Base-by-base conservation (phyloP, 1,140 invertebrate genomes). In the Harpegnathos saltator region DNA sequence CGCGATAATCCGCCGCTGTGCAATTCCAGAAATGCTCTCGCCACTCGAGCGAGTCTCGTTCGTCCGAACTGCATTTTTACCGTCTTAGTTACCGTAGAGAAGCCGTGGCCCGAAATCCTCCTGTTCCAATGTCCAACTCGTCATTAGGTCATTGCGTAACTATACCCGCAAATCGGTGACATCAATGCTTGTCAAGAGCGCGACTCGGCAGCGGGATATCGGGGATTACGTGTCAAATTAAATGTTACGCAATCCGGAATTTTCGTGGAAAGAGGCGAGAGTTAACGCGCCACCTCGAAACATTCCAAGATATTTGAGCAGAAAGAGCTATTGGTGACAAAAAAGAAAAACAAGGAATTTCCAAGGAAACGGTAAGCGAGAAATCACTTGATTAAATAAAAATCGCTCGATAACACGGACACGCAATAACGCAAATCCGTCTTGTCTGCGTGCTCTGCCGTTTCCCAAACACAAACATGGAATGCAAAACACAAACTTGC, bases 301-400 rank as follows among this genome's bases (percentile, higher is more conserved):
- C 9, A 12, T 48, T 58, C 14, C 12, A 14, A 69, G 17, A 29
- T 59, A 48, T 71, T 59, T 44, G 24, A 24, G 14, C 50, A 17
- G 3, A 52, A 82, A 77, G 29, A 65, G 22, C 15, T 24, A 38
- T 19, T 3, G 19, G 5, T 44, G 7, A 44, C 15, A 50, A 44
- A 69, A 50, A 44, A n/a, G n/a, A n/a, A n/a, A n/a, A n/a, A n/a
- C n/a, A n/a, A n/a, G n/a, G n/a, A n/a, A 69, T 83, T 66, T 88
- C 62, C 26, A 1, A 19, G 56, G 72, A 73, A 54, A 1, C 29
- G 26, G 11, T 24, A 9, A 19, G 12, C 52, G 26, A n/a, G n/a
- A 59, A 83, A 69, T 77, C 80, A 44, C 63, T 86, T 75, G 87
- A 80, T 75, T 65, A 85, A 86, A 80, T 54, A 83, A 33, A 71